Base-by-base conservation (phyloP, 2,113 vertebrate genomes). In the Rutilus rutilus region DNA sequence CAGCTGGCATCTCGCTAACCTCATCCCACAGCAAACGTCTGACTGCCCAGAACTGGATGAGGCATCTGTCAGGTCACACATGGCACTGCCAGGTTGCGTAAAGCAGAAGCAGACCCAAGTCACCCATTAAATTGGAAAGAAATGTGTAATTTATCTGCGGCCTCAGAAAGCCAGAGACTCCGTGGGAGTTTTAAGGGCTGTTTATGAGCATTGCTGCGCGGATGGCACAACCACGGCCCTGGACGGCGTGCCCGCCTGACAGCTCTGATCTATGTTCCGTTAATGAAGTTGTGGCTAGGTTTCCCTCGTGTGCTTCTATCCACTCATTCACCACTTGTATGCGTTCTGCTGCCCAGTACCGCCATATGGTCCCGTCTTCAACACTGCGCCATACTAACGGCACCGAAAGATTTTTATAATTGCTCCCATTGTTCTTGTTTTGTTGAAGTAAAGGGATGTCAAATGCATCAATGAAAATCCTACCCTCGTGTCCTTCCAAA, bases 351-450 rank as follows among this genome's bases (percentile, higher is more conserved):
- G 79, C 74, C 85, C 77, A 74, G 50, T 52, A 54, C 50, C 2
- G 54, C 85, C 82, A 82, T 89, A 86, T 86, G 88, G 85, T 77
- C 52, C 27, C 76, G 59, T 75, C 42, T 64, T 89, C 77, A 82
- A 69, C 69, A 57, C 50, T 65, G 33, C 14, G 8, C 42, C 78
- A 27, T 6, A 25, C 10, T 50, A 30, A 71, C 27, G 42, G n/a
- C 73, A 73, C 64, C 15, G 27, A 73, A 36, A 62, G 8, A 23
- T 52, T 88, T 88, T 88, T 39, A 42, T 83, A 83, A 78, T 67
- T 50, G 15, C 81, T 73, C 25, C 39, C 21, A 73, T 85, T 82
- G 30, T 81, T 85, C 84, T 78, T 42, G 36, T 71, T 67, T 71
- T 23, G 54, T 8, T 57, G 4, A 1, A 21, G 33, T 77, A 17